Evolutionary conservation across 1,140 invertebrate species (phyloP).

Genomic region (Melitaea cinxia): DNA sequence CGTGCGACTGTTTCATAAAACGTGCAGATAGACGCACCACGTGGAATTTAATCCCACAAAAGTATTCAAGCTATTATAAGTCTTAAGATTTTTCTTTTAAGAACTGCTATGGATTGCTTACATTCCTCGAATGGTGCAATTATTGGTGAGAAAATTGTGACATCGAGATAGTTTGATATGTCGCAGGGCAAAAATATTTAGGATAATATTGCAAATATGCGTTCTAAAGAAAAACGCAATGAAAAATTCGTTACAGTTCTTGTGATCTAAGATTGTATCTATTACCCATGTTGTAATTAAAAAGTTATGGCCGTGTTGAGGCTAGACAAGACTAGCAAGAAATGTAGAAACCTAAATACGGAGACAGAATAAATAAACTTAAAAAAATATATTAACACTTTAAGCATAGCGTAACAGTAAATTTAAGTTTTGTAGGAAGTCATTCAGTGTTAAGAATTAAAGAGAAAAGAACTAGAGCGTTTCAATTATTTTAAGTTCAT

Average conservation of each 20-base stretch:
- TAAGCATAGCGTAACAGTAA: too few species aligned
- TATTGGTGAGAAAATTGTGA: constrained; percentile 24
- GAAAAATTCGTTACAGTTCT: neutral
- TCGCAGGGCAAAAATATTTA: constrained; percentile 18
- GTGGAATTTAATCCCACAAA: neutral
- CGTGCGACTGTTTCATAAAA: constrained; percentile 9
- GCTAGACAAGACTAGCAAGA: neutral
- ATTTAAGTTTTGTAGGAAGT: too few species aligned
- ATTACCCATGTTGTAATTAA: too few species aligned
- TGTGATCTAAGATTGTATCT: constrained; percentile 4
- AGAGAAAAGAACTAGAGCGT: too few species aligned
- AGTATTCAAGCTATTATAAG: neutral
- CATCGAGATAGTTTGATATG: constrained; percentile 15
- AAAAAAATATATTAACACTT: too few species aligned
- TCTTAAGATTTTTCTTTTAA: neutral
- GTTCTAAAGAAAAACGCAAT: constrained; percentile 11
- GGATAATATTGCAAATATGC: constrained; percentile 16
- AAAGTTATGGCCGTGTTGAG: neutral
- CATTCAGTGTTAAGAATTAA: too few species aligned
- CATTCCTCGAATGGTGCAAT: constrained; percentile 7
- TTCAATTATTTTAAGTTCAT: too few species aligned
- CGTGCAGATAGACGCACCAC: neutral
- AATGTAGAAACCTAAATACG: too few species aligned
- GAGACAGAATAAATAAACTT: too few species aligned
- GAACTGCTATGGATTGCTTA: neutral